Evolutionary conservation across 2,888 invertebrate genomes (phyloP).

Genomic region (Orthosia cruda): DNA sequence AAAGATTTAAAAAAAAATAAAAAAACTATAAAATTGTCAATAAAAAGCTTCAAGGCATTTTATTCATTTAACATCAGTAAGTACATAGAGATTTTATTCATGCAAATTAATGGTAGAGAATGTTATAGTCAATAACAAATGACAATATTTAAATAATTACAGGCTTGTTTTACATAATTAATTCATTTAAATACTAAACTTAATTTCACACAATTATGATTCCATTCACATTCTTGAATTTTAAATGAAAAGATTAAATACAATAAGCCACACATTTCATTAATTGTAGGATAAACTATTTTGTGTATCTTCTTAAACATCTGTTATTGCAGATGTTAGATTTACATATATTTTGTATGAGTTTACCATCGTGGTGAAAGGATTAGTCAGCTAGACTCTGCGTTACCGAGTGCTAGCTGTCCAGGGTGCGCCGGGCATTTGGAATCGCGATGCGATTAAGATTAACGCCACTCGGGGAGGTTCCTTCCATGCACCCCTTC

Average conservation of each 20-base stretch:
- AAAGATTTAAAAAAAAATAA: too few species aligned
- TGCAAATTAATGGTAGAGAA: neutral
- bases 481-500: too few species aligned
- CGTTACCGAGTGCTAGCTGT: too few species aligned
- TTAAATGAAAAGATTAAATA: neutral
- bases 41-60: neutral
- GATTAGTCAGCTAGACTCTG: too few species aligned
- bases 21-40: too few species aligned
- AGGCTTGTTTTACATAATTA: neutral
- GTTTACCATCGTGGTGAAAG: too few species aligned
- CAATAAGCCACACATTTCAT: neutral
- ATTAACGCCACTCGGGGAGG: too few species aligned
- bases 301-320: neutral
- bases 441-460: too few species aligned
- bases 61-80: neutral
- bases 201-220: neutral
- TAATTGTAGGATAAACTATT: too few species aligned
- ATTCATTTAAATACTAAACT: neutral
- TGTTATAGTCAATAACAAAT: neutral
- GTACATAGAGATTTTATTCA: neutral
- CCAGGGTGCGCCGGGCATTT: too few species aligned
- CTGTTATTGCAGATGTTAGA: conserved; percentile 39
- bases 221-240: neutral
- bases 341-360: too few species aligned
- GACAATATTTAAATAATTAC: neutral